Percentiles rank a stretch among this genome's conserved stretches.
Conservation (phyloP, 92 coral and sea anemone genomes). For the Nematostella vectensis region DNA sequence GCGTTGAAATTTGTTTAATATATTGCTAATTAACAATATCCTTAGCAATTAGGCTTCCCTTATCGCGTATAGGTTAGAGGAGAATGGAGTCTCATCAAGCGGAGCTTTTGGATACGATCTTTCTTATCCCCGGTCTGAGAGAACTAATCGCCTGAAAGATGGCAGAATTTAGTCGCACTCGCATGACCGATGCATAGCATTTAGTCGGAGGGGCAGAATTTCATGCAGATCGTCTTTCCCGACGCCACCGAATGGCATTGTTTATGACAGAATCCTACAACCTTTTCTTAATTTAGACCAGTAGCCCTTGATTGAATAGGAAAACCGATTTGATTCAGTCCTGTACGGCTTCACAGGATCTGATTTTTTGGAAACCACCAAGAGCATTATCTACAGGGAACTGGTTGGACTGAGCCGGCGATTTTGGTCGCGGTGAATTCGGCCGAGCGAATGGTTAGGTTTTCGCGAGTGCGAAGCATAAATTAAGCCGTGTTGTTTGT, state of each 20-base stretch:
- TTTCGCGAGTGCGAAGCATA: slow-evolving; percentile 38
- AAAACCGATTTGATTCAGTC: slow-evolving; percentile 50
- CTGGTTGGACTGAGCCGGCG: slow-evolving; percentile 11
- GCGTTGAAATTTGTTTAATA: slow-evolving; percentile 77
- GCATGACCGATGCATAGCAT: not conserved
- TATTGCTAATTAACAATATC: slow-evolving; percentile 89
- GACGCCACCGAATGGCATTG: not conserved
- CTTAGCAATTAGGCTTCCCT: slow-evolving; percentile 76
- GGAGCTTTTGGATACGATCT: slow-evolving; percentile 13
- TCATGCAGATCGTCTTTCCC: not conserved
- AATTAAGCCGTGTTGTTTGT: slow-evolving; percentile 45
- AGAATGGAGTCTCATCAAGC: slow-evolving; percentile 44
- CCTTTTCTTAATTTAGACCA: slow-evolving; percentile 31
- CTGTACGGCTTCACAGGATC: slow-evolving; percentile 28
- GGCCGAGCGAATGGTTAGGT: slow-evolving; percentile 25
- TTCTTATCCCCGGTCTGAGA: slow-evolving; percentile 6
- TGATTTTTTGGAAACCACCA: slow-evolving; percentile 12
- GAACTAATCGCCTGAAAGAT: slow-evolving; percentile 13
- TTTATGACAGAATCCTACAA: slow-evolving; percentile 16
- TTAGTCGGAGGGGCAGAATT: not conserved
- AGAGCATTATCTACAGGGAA: slow-evolving; percentile 4
- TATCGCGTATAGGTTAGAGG: slow-evolving; percentile 44
- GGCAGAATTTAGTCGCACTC: slow-evolving; percentile 3
- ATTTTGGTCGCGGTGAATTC: not conserved
- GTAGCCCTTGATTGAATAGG: slow-evolving; percentile 58